Conservation (phyloP, 2,888 invertebrate species). For the Apotomis betuletana region DNA sequence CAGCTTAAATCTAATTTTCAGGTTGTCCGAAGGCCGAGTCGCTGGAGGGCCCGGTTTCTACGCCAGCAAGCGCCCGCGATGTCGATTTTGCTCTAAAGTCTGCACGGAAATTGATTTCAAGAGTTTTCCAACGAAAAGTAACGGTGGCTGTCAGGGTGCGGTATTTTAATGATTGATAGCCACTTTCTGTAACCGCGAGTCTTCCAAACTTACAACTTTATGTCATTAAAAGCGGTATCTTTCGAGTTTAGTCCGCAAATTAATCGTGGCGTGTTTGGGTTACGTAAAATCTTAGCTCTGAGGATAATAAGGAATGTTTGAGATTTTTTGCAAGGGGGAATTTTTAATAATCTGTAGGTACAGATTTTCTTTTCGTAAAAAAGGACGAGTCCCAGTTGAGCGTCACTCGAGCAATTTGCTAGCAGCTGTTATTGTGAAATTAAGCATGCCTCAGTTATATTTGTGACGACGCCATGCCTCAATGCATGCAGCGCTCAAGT, state of each 20-base stretch:
- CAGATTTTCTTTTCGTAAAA: constrained; percentile 14
- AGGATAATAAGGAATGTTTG: constrained; percentile 15
- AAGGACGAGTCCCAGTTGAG: not conserved
- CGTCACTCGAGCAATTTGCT: constrained; percentile 5
- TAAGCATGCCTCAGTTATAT: constrained; percentile 19
- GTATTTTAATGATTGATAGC: constrained; percentile 63
- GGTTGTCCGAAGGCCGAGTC: constrained; percentile 66
- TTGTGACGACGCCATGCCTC: constrained; percentile 22
- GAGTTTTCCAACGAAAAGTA: constrained; percentile 63
- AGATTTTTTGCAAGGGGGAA: constrained; percentile 2
- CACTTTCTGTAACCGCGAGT: constrained; percentile 42
- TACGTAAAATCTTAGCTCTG: constrained; percentile 24
- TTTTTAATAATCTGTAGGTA: not conserved
- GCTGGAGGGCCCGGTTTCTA: constrained; percentile 50
- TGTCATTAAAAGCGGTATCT: constrained; percentile 42
- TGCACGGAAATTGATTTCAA: constrained; percentile 74
- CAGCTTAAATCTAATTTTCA: constrained; percentile 75
- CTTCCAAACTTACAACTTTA: constrained; percentile 38
- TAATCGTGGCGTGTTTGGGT: constrained; percentile 31
- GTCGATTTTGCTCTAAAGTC: constrained; percentile 69
- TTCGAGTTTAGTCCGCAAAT: constrained; percentile 38
- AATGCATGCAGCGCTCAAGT: constrained; percentile 33
- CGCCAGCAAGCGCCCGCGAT: constrained; percentile 46
- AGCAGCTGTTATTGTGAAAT: constrained; percentile 26
- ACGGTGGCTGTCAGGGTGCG: constrained; percentile 64